Base-by-base conservation (phyloP, 2,888 invertebrate species). In the Cordilura impudica region DNA sequence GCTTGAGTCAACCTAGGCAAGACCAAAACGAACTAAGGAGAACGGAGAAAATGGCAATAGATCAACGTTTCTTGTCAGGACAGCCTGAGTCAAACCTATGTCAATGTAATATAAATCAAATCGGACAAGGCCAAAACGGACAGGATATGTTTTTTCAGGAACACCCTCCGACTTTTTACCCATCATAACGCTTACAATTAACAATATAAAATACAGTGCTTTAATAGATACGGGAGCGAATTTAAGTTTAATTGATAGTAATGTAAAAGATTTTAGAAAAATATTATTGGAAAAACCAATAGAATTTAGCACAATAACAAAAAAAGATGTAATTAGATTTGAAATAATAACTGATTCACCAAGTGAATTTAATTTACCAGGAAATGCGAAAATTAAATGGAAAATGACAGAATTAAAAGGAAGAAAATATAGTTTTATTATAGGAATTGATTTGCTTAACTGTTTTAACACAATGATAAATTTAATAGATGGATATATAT, bases 31-130 rank as follows among this genome's bases (percentile, higher is more conserved):
- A 26, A 26, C 26, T 26, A 5, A 26, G 26, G 69, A 21, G 19
- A 47, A 23, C 3, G 26, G 45, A 10, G 49, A 58, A 70, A 0
- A 18, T 16, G 49, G 35, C 8, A 35, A 12, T 26, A 26, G n/a
- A 35, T 45, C 54, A 63, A 65, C n/a, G n/a, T n/a, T n/a, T n/a
- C n/a, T 14, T 45, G 45, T 43, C 72, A 35, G 54, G 49, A 56
- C 54, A 72, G 63, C 19, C 56, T 39, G 43, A 47, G 45, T 23
- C 35, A 18, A 18, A 26, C 10, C n/a, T n/a, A n/a, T n/a, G n/a
- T n/a, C n/a, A n/a, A n/a, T n/a, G n/a, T n/a, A n/a, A n/a, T n/a
- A n/a, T n/a, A 43, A 21, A 26, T 19, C 56, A 49, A 56, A 8
- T 18, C 56, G 12, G 70, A 26, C 56, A 70, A 26, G 58, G 49